Evolutionary conservation across 2,888 invertebrate species (phyloP).

Genomic region (Caradrina kadenii): DNA sequence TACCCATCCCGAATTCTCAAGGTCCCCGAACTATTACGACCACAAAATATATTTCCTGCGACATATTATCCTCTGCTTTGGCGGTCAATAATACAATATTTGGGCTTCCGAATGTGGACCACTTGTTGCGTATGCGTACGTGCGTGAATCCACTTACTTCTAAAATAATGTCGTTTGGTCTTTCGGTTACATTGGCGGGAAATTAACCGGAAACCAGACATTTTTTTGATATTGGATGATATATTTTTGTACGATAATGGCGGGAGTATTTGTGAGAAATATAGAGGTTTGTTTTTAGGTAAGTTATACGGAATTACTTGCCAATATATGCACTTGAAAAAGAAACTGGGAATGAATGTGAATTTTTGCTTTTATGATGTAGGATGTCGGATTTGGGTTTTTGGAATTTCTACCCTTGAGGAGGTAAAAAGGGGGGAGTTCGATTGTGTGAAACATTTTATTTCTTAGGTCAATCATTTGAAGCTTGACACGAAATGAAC

Average conservation of each 20-base stretch:
- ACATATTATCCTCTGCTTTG: conserved; percentile 43
- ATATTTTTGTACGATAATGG: conserved; percentile 47
- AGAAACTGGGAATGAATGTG: too few relatives aligned
- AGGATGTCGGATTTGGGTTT: too few relatives aligned
- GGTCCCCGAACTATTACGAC: conserved; percentile 34
- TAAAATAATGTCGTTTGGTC: conserved; percentile 77
- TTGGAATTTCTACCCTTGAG: too few relatives aligned
- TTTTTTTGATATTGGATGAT: conserved; percentile 62
- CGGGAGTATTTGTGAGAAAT: conserved; percentile 1
- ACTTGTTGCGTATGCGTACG: conserved; percentile 78
- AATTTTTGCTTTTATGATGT: too few relatives aligned
- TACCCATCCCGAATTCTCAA: conserved; percentile 21
- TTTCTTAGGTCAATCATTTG: too few relatives aligned
- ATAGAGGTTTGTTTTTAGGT: conserved; percentile 25
- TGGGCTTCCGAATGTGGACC: conserved; percentile 53
- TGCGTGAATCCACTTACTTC: conserved; percentile 77
- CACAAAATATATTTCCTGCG: conserved; percentile 23
- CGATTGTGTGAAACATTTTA: too few relatives aligned
- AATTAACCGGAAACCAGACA: conserved; percentile 77
- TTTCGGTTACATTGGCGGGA: conserved; percentile 66
- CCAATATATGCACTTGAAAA: neutral
- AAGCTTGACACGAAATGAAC: too few relatives aligned
- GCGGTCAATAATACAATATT: conserved; percentile 60
- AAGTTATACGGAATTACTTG: neutral
- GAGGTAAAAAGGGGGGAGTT: too few relatives aligned